Evolutionary conservation across 2,888 invertebrate genomes (phyloP).

Genomic region (Drosophila imparisetae): DNA sequence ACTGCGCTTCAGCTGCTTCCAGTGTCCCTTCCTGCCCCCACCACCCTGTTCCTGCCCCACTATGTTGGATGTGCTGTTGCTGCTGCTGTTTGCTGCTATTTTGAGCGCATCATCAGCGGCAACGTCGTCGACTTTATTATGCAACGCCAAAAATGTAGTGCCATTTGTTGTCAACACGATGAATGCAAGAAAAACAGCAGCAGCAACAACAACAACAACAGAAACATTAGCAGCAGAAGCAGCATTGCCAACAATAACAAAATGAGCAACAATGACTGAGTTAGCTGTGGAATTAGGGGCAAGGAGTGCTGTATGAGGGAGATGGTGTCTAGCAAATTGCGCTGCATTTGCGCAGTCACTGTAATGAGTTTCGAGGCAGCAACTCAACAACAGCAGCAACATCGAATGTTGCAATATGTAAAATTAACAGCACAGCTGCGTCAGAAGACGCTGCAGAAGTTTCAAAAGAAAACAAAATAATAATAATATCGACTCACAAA

Average conservation of each 20-base stretch:
- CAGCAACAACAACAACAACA: slow-evolving; percentile 20
- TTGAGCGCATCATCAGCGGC: slow-evolving; percentile 62
- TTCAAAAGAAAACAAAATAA: not conserved
- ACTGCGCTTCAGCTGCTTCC: slow-evolving; percentile 46
- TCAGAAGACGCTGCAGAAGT: slow-evolving; percentile 32
- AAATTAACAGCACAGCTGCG: slow-evolving; percentile 63
- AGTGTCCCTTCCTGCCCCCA: not conserved
- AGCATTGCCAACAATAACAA: slow-evolving; percentile 17
- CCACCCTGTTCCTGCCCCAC: not conserved
- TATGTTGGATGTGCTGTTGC: slow-evolving; percentile 17
- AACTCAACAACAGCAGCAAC: slow-evolving; percentile 29
- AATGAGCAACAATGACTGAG: slow-evolving; percentile 46
- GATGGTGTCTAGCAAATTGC: slow-evolving; percentile 31
- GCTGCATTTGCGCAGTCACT: slow-evolving; percentile 75
- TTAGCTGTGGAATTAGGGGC: slow-evolving; percentile 1
- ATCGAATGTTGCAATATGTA: slow-evolving; percentile 68
- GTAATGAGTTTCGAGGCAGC: slow-evolving; percentile 65
- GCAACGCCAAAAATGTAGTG: slow-evolving; percentile 76
- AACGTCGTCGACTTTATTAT: slow-evolving; percentile 70
- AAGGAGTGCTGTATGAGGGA: not conserved
- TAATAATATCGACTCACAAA: slow-evolving; percentile 3
- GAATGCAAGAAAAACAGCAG: slow-evolving; percentile 59
- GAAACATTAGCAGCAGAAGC: slow-evolving; percentile 9
- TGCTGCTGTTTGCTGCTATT: slow-evolving; percentile 38
- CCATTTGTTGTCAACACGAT: slow-evolving; percentile 78